Evolutionary conservation across 2,113 vertebrate species (phyloP), one percentile per base, ranked within the genome.

Genomic region (Psettodes erumei): DNA sequence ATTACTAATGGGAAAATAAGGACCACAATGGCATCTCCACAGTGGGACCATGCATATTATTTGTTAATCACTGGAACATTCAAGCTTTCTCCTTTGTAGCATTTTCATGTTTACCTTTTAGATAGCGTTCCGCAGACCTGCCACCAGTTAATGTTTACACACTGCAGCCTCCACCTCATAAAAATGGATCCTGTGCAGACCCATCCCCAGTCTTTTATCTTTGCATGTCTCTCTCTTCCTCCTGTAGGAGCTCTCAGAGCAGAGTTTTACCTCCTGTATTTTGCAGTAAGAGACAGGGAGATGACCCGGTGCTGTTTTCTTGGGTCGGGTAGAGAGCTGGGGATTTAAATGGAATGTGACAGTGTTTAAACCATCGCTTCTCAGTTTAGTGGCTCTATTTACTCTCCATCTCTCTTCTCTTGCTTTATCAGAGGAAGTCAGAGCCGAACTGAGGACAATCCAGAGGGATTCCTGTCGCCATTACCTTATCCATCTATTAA

Each of bases 301-400:
- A 81, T 73, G 77, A 89, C 72, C 75, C 80, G 11, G 60, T 80
- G 71, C 55, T 82, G 35, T 88, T 83, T 82, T 81, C 56, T 65
- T 82, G 79, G n/a, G 73, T 84, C 4, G 59, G 69, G 32, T 75
- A 60, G 75, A 83, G 80, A 79, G 74, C 70, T 42, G 33, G 30
- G 51, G 84, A 88, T 86, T 77, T 81, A 85, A 79, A 93, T 89
- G 55, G 70, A 84, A 86, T 79, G 86, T 90, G 89, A 91, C 89
- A 89, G 81, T 77, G 74, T 90, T 87, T 85, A 70, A 86, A 89
- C 45, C 21, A 55, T 79, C 42, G 35, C 65, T 83, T 86, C 77
- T 84, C 65, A 60, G 60, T 83, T 82, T 72, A 86, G 66, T 42
- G 6, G 43, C 72, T 81, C 71, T 87, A 50, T 87, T 87, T 77